These are phyloP conservation scores for Odontamblyopus lacepedii DNA, from an alignment of 2,797 vertebrate species.

Conservation along the genomic window DNA sequence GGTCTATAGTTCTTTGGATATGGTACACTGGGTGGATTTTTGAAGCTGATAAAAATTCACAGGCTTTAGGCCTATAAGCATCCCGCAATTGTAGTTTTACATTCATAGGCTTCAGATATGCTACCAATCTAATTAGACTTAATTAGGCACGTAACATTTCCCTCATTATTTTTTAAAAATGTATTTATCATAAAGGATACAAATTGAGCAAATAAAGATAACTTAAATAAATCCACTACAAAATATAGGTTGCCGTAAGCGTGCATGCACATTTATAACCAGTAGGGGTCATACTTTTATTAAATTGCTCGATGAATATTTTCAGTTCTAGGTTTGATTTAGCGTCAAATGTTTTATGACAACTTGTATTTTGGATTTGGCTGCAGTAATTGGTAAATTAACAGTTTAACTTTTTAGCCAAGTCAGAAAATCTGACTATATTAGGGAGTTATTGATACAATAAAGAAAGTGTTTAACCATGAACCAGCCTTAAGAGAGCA, in stretches of 20 bases:
- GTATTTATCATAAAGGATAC: not conserved
- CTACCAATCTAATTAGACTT: no score
- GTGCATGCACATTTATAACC: slow-evolving; percentile 30
- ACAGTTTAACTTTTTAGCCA: not conserved
- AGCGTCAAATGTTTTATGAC: not conserved
- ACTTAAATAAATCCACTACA: not conserved
- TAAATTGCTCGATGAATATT: not conserved
- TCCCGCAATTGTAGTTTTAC: not conserved
- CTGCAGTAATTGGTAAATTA: not conserved
- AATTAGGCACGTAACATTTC: no score
- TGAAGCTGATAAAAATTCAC: no score
- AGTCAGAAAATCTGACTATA: not conserved
- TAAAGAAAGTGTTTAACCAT: not conserved
- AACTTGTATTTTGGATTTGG: not conserved
- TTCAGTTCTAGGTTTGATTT: not conserved
- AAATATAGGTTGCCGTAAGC: not conserved
- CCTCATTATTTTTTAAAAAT: no score
- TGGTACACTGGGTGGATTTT: no score
- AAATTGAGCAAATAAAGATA: not conserved
- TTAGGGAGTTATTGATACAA: not conserved
- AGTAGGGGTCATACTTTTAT: slow-evolving; percentile 59
- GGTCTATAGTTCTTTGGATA: no score
- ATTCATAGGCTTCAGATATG: not conserved
- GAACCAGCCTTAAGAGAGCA: not conserved
- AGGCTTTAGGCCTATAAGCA: no score